Evolutionary conservation across 2,797 vertebrate species (phyloP), one percentile per base, ranked within the genome.

Genomic region (Iguana delicatissima): DNA sequence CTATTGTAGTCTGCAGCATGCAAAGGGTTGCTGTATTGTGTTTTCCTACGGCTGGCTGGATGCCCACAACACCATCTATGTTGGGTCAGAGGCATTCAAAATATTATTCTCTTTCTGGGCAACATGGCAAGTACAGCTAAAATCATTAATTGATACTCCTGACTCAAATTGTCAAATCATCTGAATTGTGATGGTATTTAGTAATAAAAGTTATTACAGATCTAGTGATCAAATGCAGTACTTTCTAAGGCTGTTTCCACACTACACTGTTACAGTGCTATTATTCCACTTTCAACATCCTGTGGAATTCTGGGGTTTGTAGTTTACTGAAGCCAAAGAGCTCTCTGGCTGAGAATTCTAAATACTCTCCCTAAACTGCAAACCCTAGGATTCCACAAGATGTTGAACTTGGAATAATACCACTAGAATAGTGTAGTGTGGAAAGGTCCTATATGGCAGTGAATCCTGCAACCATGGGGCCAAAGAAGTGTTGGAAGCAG

Each of bases 101-200:
- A 85, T 89, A 92, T 89, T 90, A 76, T 83, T 82, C 18, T 90
- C 80, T 85, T 93, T 90, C 77, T 77, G 76, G 38, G 32, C 91
- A 26, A 85, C 95, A 89, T 35, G 89, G 79, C 73, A 88, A 79
- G 74, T 91, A 59, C 0, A 22, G 64, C 74, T 46, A 67, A 81
- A 80, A 92, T 92, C 18, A 0, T 84, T 94, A 92, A 59, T 88
- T 77, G 77, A 84, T 91, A 87, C 90, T 14, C 10, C 38, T 86
- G 2, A 77, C 32, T 22, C 6, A 67, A 84, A 91, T 74, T 94
- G 77, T 87, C 81, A 93, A 89, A 82, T 79, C 82, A 92, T 90
- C 77, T 62, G 84, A 91, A 92, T 73, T 90, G 46, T 0, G 0
- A 94, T 94, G 89, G 80, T 55, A 89, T 81, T 92, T 95, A 79